A percentile compares a stretch with the other conserved stretches of the same genome.
Conservation (phyloP, 1,140 invertebrate genomes). For the Aphelenchoides fujianensis region DNA sequence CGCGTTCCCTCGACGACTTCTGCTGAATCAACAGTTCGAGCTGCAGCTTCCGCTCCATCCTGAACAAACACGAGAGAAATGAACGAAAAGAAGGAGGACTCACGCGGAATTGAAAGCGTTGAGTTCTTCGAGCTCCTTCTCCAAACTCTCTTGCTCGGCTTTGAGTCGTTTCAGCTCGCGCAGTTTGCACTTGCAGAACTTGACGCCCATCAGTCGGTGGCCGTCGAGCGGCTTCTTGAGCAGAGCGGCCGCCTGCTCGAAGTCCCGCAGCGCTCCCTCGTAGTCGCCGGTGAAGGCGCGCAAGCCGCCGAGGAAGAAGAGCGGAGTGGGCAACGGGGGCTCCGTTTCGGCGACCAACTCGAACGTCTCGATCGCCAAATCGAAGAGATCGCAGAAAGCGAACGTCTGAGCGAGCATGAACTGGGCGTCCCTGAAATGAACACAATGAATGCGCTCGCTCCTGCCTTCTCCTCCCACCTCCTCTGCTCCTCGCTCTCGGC, state of each 20-base stretch:
- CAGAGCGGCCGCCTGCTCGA: background rate
- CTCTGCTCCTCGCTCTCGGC: background rate
- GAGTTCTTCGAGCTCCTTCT: background rate
- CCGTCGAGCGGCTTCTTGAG: background rate
- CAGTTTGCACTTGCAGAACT: background rate
- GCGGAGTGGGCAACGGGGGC: background rate
- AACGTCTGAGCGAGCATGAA: background rate
- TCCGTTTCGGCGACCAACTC: background rate
- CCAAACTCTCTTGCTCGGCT: constrained; percentile 5
- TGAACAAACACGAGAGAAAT: constrained; percentile 11
- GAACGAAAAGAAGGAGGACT: background rate
- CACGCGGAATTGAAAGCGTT: constrained; percentile 14
- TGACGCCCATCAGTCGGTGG: background rate
- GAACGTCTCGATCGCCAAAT: background rate
- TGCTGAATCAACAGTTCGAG: constrained; percentile 2
- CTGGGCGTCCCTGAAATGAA: background rate
- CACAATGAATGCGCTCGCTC: background rate
- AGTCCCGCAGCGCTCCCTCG: background rate
- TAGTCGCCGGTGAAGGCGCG: background rate
- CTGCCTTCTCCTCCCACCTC: too few species aligned
- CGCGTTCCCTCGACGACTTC: background rate
- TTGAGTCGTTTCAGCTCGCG: background rate
- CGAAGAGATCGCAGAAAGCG: background rate
- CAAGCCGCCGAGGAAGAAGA: background rate
- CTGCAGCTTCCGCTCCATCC: constrained; percentile 12